Base-by-base conservation (phyloP, 2,888 invertebrate genomes). In the Eupelmus urozonus region DNA sequence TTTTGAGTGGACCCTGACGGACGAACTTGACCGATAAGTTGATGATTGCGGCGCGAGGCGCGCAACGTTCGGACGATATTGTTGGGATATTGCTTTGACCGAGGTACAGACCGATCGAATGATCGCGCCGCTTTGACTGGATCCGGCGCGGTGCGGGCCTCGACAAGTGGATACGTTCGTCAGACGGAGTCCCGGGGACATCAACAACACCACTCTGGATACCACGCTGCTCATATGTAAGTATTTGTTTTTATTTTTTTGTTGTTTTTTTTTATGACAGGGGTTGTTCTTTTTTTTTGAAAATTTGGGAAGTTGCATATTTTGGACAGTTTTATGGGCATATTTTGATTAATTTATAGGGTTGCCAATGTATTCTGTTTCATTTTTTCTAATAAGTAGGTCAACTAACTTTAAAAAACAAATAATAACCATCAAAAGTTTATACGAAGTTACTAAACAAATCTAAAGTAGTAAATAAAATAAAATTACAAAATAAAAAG, bases 191-290 rank as follows among this genome's bases (percentile, higher is more conserved):
- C 86, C 86, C 81, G 86, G 83, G 86, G 85, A 85, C 86, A 87
- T 83, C 85, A 88, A 87, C 87, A 84, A 87, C 85, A 84, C 82
- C 85, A 85, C 85, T 83, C 84, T 82, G 86, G 85, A 86, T 86
- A 86, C 87, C 87, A 86, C 86, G 85, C 86, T 89, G 88, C 88
- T 89, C 85, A 85, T 88, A 88, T 87, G 89, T 89, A 88, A 88
- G 89, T 88, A 13, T 53, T 20, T 53, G 4, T 45, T 13, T 45
- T 45, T 45, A 13, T 45, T 20, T 51, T 51, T 51, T 51, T 51
- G n/a, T 80, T 23, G 20, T 60, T 71, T 16, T 60, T 59, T 45
- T 45, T 16, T 45, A 18, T 20, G 51, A n/a, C 20, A 51, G 18
- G 9, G 34, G 34, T 34, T n/a, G 13, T 45, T 45, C 13, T 45